Percentiles rank a stretch among this genome's conserved stretches.
phyloP scores from a whole-genome alignment of 2,113 vertebrate genomes.

The Lethenteron camtschaticum region DNA sequence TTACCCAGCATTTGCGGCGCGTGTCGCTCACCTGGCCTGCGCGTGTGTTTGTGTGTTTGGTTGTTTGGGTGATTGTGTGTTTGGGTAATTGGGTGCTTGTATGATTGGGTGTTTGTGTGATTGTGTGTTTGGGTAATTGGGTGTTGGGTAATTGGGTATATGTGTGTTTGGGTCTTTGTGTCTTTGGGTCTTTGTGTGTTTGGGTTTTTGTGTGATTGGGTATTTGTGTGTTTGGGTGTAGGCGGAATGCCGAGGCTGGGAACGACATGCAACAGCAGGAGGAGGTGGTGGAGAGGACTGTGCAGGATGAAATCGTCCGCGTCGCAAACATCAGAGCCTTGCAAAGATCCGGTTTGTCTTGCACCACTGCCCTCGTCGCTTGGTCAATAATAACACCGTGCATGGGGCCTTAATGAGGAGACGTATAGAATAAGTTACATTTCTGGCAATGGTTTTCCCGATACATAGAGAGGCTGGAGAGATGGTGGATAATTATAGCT shows the following conservation, averaged over 20 bases:
- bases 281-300: constrained; percentile 22
- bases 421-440: no score
- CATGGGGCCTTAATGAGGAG: no score
- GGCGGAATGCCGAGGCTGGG: constrained; percentile 10
- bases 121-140: not conserved
- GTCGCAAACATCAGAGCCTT: constrained; percentile 45
- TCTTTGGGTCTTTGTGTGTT: not conserved
- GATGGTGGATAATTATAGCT: no score
- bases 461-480: no score
- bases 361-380: no score
- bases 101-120: not conserved
- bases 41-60: constrained; percentile 1
- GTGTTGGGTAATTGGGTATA: not conserved
- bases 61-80: not conserved
- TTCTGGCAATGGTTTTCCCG: no score
- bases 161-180: not conserved
- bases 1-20: no score
- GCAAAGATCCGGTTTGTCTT: constrained; percentile 59
- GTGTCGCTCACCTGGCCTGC: no score
- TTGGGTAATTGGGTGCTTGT: not conserved
- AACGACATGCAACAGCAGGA: constrained; percentile 18
- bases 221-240: constrained; percentile 1
- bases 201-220: not conserved
- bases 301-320: constrained; percentile 50
- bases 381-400: no score